Evolutionary conservation across 2,797 vertebrate species (phyloP).

Genomic region (Babyrousa celebensis): DNA sequence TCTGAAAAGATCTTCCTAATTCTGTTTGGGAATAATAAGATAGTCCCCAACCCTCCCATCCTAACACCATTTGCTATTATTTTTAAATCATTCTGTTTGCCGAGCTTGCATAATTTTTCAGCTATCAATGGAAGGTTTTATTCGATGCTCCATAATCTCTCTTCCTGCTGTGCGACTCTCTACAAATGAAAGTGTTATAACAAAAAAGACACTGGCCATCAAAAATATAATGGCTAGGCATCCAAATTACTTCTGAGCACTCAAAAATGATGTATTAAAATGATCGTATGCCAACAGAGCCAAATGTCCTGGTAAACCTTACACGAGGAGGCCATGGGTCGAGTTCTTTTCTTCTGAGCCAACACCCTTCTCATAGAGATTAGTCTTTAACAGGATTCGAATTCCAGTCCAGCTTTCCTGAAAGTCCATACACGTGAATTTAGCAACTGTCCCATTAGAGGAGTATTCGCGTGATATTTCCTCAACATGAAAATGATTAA

Average conservation of each 20-base stretch:
- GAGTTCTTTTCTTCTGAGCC: conserved; percentile 64
- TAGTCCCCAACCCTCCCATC: conserved; percentile 70
- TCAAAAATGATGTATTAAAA: conserved; percentile 68
- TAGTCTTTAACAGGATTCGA: conserved; percentile 77
- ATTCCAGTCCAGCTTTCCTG: conserved; percentile 83
- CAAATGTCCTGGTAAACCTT: conserved; percentile 58
- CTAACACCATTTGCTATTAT: conserved; percentile 75
- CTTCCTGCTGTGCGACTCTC: conserved; percentile 45
- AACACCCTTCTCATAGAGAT: conserved; percentile 45
- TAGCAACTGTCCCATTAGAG: conserved; percentile 81
- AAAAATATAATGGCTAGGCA: background rate
- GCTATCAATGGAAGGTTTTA: conserved; percentile 68
- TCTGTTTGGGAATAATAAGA: conserved; percentile 75
- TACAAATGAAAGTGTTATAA: conserved; percentile 82
- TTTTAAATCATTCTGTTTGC: conserved; percentile 81
- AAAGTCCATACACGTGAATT: conserved; percentile 82
- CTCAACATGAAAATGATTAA: conserved; percentile 87
- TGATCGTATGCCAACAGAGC: conserved; percentile 65
- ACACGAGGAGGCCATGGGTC: conserved; percentile 57
- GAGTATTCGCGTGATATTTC: conserved; percentile 82
- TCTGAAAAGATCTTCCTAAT: conserved; percentile 78
- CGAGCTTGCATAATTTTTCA: conserved; percentile 74
- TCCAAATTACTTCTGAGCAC: conserved; percentile 76
- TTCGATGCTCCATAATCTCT: conserved; percentile 67
- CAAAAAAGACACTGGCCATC: conserved; percentile 53